phyloP scores from a whole-genome alignment of 2,888 invertebrate species.

The Galerucella pusilla region DNA sequence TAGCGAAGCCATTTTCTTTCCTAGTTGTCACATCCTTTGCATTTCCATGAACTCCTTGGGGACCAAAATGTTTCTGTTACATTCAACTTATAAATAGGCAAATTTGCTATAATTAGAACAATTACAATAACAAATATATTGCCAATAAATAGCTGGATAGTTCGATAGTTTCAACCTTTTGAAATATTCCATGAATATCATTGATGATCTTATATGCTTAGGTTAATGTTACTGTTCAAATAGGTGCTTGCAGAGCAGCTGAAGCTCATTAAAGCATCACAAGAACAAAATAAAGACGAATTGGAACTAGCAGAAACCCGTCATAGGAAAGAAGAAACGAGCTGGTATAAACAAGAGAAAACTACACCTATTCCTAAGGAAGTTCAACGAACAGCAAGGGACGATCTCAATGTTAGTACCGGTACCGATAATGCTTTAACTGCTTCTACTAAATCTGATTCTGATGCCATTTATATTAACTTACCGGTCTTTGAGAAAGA shows the following conservation, averaged over 20 bases:
- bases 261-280: slow-evolving; percentile 1
- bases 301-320: slow-evolving; percentile 16
- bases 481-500: slow-evolving; percentile 61
- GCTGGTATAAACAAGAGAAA: slow-evolving; percentile 10
- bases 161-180: too few species aligned
- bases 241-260: slow-evolving; percentile 6
- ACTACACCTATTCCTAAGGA: slow-evolving; percentile 27
- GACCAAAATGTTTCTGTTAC: too few species aligned
- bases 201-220: neutral
- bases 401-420: slow-evolving; percentile 48
- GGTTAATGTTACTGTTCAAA: neutral
- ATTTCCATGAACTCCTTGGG: too few species aligned
- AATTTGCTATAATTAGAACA: too few species aligned
- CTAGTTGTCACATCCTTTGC: too few species aligned
- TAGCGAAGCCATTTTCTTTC: too few species aligned
- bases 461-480: slow-evolving; percentile 60
- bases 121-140: too few species aligned
- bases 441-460: slow-evolving; percentile 42
- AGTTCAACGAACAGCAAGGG: slow-evolving; percentile 45
- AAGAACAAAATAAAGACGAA: slow-evolving; percentile 14
- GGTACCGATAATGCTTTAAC: slow-evolving; percentile 42
- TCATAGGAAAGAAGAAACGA: slow-evolving; percentile 32
- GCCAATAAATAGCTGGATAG: too few species aligned
- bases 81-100: too few species aligned
- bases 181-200: too few species aligned